Evolutionary conservation across 2,797 vertebrate genomes (phyloP).

Genomic region (Pachyuromys duprasi): DNA sequence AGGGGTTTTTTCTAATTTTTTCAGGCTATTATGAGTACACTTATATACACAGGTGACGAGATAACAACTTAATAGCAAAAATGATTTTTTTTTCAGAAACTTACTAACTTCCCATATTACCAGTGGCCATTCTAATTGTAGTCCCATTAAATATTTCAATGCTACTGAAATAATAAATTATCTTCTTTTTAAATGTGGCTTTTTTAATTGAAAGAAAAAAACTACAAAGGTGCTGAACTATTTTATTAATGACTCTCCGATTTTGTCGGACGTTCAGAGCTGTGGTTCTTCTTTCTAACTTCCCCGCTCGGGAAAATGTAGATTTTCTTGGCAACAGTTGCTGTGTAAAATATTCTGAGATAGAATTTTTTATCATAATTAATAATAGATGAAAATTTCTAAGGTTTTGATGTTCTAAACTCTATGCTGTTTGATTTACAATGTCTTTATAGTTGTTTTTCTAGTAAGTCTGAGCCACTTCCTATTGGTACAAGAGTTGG

Average conservation of each 20-base stretch:
- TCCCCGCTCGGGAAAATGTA: slow-evolving; percentile 87
- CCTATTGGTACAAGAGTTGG: slow-evolving; percentile 84
- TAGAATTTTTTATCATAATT: slow-evolving; percentile 92
- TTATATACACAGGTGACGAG: slow-evolving; percentile 52
- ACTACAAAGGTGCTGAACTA: slow-evolving; percentile 79
- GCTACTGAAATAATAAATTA: slow-evolving; percentile 84
- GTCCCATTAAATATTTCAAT: slow-evolving; percentile 83
- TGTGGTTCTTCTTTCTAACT: slow-evolving; percentile 86
- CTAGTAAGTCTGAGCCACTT: slow-evolving; percentile 85
- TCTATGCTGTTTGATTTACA: slow-evolving; percentile 91
- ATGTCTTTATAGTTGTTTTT: slow-evolving; percentile 91
- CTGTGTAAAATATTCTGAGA: slow-evolving; percentile 91
- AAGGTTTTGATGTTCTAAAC: slow-evolving; percentile 91
- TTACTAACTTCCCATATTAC: slow-evolving; percentile 28
- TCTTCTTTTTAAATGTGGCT: slow-evolving; percentile 81
- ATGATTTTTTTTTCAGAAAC: slow-evolving; percentile 39
- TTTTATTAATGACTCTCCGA: slow-evolving; percentile 82
- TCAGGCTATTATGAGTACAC: slow-evolving; percentile 24
- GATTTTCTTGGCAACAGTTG: slow-evolving; percentile 87
- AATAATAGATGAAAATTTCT: slow-evolving; percentile 92
- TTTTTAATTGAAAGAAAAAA: slow-evolving; percentile 85
- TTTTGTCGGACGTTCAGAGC: slow-evolving; percentile 81
- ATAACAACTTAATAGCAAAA: slow-evolving; percentile 36
- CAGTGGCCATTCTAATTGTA: slow-evolving; percentile 69
- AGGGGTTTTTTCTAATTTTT: slow-evolving; percentile 41